phyloP scores from a whole-genome alignment of 2,888 invertebrate species.

The Drosophila algonquin region DNA sequence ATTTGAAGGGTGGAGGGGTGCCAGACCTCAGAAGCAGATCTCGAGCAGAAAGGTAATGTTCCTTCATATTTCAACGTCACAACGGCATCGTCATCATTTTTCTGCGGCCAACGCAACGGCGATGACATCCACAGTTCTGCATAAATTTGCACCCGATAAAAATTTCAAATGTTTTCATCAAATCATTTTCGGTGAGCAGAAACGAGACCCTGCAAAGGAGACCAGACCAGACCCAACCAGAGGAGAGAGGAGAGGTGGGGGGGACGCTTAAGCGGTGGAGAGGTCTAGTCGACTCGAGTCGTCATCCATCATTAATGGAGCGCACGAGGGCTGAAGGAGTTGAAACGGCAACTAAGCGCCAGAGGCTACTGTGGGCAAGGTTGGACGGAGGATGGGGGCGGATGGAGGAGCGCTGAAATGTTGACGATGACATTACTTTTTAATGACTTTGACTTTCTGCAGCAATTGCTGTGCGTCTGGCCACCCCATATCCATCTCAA shows the following conservation, averaged over 20 bases:
- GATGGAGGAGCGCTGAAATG: slow-evolving; percentile 47
- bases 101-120: slow-evolving; percentile 59
- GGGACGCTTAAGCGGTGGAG: neutral
- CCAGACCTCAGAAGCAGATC: slow-evolving; percentile 20
- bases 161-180: slow-evolving; percentile 81
- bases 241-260: neutral
- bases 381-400: neutral
- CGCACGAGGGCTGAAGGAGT: slow-evolving; percentile 59
- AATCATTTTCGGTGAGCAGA: slow-evolving; percentile 65
- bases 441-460: slow-evolving; percentile 81
- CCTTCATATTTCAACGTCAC: slow-evolving; percentile 78
- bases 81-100: slow-evolving; percentile 77
- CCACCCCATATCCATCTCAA: slow-evolving; percentile 10
- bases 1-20: neutral
- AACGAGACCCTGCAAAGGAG: slow-evolving; percentile 8
- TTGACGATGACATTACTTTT: slow-evolving; percentile 79
- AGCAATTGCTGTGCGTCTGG: slow-evolving; percentile 68
- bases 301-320: slow-evolving; percentile 77
- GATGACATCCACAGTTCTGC: slow-evolving; percentile 82
- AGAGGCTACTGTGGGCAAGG: slow-evolving; percentile 29
- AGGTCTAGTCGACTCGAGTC: slow-evolving; percentile 44
- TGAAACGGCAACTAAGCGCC: slow-evolving; percentile 52
- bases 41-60: slow-evolving; percentile 63
- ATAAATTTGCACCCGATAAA: slow-evolving; percentile 82
- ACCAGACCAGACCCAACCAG: slow-evolving; percentile 17